Evolutionary conservation across 2,797 vertebrate species (phyloP).

Genomic region (Steatocranus sp.): DNA sequence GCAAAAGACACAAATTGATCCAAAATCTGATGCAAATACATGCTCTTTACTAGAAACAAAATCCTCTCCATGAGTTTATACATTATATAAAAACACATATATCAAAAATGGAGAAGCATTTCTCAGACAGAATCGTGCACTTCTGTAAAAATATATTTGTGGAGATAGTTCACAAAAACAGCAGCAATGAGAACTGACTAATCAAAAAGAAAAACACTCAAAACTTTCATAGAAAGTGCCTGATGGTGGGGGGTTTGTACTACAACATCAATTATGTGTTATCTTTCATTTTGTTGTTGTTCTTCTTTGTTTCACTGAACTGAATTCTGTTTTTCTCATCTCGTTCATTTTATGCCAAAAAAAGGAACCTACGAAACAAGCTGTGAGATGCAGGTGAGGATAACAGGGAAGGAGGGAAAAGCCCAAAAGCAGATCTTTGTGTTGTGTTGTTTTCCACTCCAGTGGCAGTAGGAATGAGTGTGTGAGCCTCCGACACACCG

Average conservation of each 20-base stretch:
- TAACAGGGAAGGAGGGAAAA: background rate
- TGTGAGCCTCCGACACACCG: background rate
- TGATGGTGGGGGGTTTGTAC: accelerated
- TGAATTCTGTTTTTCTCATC: background rate
- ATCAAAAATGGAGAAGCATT: background rate
- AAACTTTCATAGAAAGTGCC: background rate
- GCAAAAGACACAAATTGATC: background rate
- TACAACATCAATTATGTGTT: background rate
- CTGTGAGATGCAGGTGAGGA: background rate
- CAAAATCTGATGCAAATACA: background rate
- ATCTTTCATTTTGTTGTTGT: background rate
- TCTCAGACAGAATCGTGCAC: background rate
- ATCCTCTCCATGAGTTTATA: background rate
- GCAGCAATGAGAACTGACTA: background rate
- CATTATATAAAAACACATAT: background rate
- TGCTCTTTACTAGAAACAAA: background rate
- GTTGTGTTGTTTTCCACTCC: background rate
- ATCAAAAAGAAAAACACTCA: background rate
- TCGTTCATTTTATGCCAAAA: background rate
- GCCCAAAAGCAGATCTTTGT: background rate
- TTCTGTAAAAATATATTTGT: background rate
- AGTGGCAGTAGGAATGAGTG: background rate
- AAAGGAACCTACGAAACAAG: background rate
- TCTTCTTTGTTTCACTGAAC: background rate
- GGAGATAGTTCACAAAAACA: background rate